phyloP scores from a whole-genome alignment of 1,140 invertebrate genomes.

The Drosophila paulistorum region DNA sequence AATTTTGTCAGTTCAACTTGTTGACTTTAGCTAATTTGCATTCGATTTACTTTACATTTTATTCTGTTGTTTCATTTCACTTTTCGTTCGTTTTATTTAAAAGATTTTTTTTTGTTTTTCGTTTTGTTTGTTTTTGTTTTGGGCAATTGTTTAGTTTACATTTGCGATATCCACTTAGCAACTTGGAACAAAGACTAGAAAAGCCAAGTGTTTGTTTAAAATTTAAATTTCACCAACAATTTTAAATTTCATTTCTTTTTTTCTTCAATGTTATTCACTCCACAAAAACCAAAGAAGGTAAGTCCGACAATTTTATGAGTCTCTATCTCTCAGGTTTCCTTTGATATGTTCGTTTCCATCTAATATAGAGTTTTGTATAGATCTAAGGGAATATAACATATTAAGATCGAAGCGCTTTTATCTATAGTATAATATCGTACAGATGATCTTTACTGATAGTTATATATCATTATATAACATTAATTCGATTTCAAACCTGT shows the following conservation, averaged over 20 bases:
- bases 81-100: not conserved
- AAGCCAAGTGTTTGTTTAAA: slow-evolving; percentile 6
- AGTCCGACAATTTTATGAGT: too few species aligned
- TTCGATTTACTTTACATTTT: not conserved
- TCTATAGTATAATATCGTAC: too few species aligned
- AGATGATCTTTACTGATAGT: too few species aligned
- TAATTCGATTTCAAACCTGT: too few species aligned
- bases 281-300: not conserved
- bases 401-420: too few species aligned
- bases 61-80: not conserved
- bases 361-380: too few species aligned
- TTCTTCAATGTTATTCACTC: not conserved
- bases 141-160: slow-evolving; percentile 15
- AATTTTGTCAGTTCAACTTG: not conserved
- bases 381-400: too few species aligned
- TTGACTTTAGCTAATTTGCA: slow-evolving; percentile 15
- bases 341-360: too few species aligned
- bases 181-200: not conserved
- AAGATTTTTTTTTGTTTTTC: not conserved
- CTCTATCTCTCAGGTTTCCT: too few species aligned
- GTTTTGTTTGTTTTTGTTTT: not conserved
- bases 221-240: not conserved
- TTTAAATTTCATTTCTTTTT: not conserved
- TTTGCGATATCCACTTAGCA: slow-evolving; percentile 21
- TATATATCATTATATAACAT: too few species aligned